Evolutionary conservation across 1,140 invertebrate genomes (phyloP).

Genomic region (Thereuonema tuberculata): DNA sequence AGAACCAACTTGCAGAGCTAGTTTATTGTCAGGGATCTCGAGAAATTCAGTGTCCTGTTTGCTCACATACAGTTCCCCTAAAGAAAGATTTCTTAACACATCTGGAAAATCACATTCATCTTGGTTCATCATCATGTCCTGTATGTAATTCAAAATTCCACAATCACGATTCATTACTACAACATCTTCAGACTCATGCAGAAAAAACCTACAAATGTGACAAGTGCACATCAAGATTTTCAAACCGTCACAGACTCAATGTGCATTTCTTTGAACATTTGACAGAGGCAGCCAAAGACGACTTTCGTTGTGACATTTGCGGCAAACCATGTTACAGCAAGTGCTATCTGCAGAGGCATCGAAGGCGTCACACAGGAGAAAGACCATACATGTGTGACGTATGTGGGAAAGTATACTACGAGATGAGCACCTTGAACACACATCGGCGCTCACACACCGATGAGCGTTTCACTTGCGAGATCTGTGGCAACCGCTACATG

Average conservation of each 20-base stretch:
- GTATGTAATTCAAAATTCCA: background rate
- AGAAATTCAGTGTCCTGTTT: conserved; percentile 5
- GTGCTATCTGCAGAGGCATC: conserved; percentile 5
- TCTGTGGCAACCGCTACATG: conserved; percentile 7
- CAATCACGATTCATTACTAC: background rate
- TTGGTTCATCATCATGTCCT: background rate
- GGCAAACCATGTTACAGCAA: conserved; percentile 1
- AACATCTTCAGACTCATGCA: conserved; percentile 1
- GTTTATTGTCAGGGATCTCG: background rate
- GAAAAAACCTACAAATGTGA: conserved; percentile 6
- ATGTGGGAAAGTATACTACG: conserved; percentile 28
- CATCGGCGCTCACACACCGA: conserved; percentile 1
- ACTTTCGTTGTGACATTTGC: conserved; percentile 2
- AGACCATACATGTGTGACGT: conserved; percentile 28
- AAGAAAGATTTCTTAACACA: conserved; percentile 1
- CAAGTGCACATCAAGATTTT: background rate
- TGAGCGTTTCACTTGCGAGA: background rate
- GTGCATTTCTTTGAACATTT: conserved; percentile 4
- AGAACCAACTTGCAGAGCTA: background rate
- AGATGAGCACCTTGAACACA: conserved; percentile 4
- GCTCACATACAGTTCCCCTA: background rate
- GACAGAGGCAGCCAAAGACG: conserved; percentile 2
- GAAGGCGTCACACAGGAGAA: conserved; percentile 23
- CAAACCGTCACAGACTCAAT: background rate
- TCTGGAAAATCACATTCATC: background rate